phyloP scores from a whole-genome alignment of 2,888 invertebrate species.

The Hirtodrosophila cameraria region DNA sequence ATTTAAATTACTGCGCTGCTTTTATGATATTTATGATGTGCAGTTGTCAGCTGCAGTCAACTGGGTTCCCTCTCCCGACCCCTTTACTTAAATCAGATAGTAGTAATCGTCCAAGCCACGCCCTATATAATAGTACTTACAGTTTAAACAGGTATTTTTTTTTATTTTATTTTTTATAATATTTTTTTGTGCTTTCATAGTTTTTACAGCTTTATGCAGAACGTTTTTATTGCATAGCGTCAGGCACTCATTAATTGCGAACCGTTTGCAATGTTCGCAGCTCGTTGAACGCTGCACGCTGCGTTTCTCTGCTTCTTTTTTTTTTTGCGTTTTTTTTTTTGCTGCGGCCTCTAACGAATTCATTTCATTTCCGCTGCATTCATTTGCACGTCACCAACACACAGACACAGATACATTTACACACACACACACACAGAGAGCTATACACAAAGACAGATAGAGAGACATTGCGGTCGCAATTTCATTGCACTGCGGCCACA shows the following conservation, averaged over 20 bases:
- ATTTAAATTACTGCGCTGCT: conserved; percentile 8
- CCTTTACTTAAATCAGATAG: conserved; percentile 38
- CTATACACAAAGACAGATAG: conserved; percentile 23
- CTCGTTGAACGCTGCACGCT: conserved; percentile 52
- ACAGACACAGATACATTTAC: conserved; percentile 16
- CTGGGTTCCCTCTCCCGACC: too few species aligned
- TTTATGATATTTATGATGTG: conserved; percentile 36
- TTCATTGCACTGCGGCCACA: conserved; percentile 77
- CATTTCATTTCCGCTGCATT: conserved; percentile 77
- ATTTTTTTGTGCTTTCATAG: conserved; percentile 21
- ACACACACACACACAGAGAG: conserved; percentile 4
- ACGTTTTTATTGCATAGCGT: conserved; percentile 47
- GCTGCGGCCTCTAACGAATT: conserved; percentile 74
- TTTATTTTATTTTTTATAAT: neutral
- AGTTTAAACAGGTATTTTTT: conserved; percentile 25
- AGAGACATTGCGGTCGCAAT: conserved; percentile 71
- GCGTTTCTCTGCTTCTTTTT: conserved; percentile 36
- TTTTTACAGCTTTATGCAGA: conserved; percentile 32
- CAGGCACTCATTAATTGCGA: conserved; percentile 71
- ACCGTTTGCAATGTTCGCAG: conserved; percentile 77
- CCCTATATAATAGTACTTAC: conserved; percentile 29
- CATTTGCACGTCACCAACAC: conserved; percentile 71
- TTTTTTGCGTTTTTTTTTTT: conserved; percentile 1
- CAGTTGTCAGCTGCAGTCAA: conserved; percentile 27
- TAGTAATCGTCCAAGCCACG: conserved; percentile 27